Percentiles rank a stretch among this genome's conserved stretches.
Evolutionary conservation across 2,113 vertebrate genomes (phyloP).

Genomic region (Lagopus muta): DNA sequence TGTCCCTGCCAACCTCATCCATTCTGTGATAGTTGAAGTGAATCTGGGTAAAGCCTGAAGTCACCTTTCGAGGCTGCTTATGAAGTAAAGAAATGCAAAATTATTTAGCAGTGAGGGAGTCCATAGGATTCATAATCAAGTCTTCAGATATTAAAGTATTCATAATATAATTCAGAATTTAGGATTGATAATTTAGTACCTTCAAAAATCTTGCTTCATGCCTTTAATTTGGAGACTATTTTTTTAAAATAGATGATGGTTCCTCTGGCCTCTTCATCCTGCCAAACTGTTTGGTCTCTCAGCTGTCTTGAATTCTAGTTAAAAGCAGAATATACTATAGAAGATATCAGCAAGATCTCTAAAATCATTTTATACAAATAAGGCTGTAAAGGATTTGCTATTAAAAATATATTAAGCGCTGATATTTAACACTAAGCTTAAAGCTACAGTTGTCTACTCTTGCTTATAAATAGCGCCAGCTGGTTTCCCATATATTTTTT

Average conservation of each 20-base stretch:
- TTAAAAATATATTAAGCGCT: background rate
- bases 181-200: background rate
- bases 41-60: background rate
- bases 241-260: background rate
- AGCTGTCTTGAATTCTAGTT: background rate
- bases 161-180: background rate
- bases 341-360: background rate
- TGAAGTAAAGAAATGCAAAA: background rate
- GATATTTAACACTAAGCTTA: background rate
- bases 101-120: background rate
- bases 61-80: background rate
- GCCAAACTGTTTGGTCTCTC: background rate
- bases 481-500: background rate
- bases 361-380: background rate
- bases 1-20: background rate
- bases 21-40: background rate
- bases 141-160: background rate
- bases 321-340: background rate
- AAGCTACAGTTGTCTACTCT: background rate
- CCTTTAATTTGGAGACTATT: background rate
- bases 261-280: background rate
- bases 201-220: background rate
- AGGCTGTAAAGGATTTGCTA: background rate
- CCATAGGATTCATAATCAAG: accelerated
- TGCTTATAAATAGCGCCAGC: background rate